Evolutionary conservation across 2,888 invertebrate species (phyloP), one percentile per base, ranked within the genome.

Genomic region (Beris chalybata): DNA sequence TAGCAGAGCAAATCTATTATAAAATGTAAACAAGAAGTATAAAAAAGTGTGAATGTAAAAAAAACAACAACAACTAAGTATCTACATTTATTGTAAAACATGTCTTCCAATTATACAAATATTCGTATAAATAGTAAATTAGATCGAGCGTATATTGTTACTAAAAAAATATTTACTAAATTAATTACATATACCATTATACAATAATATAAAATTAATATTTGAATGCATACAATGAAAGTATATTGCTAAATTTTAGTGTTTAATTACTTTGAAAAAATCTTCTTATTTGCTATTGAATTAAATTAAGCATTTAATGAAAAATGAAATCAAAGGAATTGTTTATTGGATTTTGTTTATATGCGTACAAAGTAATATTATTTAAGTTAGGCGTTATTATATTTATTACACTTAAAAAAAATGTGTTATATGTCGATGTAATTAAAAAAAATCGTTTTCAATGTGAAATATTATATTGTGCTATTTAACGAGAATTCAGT

Each of bases 391-490:
- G 31, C 31, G 32, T 54, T 31, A 31, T 52, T 52, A 7, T 55
- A 55, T 56, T 56, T 13, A 54, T 54, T 54, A 43, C 7, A 50
- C 38, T 61, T 30, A 29, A 61, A 52, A 22, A 61, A 15, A 15
- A 52, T 52, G 61, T 52, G 50, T 61, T 61, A 61, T 52, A 61
- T 61, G 38, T 61, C 61, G 52, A 61, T 61, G 50, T 58, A 47
- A 29, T 58, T 12, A 58, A 30, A 52, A 56, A 13, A 5, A 56
- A 52, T 32, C 5, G 47, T 61, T 61, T 61, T 61, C 50, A 61
- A 61, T 61, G 61, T 61, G 38, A 43, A 47, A 50, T 61, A 52
- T 47, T 29, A 50, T 61, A 52, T 47, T 52, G 38, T 50, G 61
- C 61, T 52, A 61, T 30, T 32, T 61, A 15, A 61, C 22, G 22